Percentiles rank a stretch among this genome's conserved stretches.
phyloP scores from a whole-genome alignment of 2,797 vertebrate genomes.

The Cirrhinus mrigala region DNA sequence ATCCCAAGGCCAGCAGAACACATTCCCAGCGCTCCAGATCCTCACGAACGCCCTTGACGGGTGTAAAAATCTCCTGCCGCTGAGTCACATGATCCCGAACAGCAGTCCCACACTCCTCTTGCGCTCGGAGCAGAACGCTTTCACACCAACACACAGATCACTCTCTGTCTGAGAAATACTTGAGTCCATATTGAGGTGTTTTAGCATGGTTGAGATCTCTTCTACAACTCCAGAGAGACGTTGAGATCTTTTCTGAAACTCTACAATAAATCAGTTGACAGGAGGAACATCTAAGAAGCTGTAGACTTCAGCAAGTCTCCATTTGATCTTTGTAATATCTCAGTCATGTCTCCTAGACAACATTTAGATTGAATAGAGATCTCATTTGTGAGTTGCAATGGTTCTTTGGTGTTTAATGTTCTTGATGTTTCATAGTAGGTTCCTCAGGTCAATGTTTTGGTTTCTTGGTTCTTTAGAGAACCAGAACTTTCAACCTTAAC shows the following conservation, averaged over 20 bases:
- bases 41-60: not conserved
- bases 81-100: slow-evolving; percentile 22
- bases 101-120: not conserved
- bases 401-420: too few relatives aligned
- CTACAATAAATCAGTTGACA: too few relatives aligned
- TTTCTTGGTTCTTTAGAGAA: too few relatives aligned
- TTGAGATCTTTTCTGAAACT: not conserved
- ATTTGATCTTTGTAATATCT: too few relatives aligned
- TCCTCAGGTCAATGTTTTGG: not conserved
- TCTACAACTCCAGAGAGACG: not conserved
- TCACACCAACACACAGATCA: not conserved
- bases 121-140: not conserved
- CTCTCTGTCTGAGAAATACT: not conserved
- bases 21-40: slow-evolving; percentile 2
- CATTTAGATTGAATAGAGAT: too few relatives aligned
- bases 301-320: not conserved
- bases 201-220: not conserved
- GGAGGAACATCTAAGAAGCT: not conserved
- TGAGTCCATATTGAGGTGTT: not conserved
- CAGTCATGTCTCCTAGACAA: too few relatives aligned
- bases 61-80: not conserved
- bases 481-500: too few relatives aligned
- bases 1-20: not conserved
- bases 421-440: not conserved
- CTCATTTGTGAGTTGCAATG: too few relatives aligned